Conservation (phyloP, 2,113 vertebrate genomes). For the Montifringilla adamsi region DNA sequence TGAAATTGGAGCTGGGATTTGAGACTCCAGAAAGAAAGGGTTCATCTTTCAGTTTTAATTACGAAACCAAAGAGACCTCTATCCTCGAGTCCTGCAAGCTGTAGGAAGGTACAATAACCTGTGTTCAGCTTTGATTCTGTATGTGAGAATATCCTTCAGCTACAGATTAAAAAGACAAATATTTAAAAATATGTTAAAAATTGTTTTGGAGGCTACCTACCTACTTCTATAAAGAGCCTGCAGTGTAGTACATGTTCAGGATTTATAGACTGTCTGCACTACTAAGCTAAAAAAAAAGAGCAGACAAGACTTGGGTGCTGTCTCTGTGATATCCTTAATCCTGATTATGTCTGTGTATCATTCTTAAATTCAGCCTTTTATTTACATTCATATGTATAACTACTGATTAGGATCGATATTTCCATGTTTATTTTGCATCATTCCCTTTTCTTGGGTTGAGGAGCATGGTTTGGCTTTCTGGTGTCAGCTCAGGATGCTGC, state of each 20-base stretch:
- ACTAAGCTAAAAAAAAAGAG: neutral
- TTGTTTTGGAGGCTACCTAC: neutral
- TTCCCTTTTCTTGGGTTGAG: neutral
- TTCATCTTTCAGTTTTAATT: slow-evolving; percentile 69
- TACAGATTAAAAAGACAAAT: neutral
- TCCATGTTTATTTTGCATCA: neutral
- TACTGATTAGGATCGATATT: neutral
- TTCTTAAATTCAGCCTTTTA: neutral
- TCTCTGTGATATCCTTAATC: neutral
- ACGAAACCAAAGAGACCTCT: slow-evolving; percentile 53
- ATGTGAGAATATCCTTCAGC: slow-evolving; percentile 40
- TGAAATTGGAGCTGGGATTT: slow-evolving; percentile 70
- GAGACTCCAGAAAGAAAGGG: slow-evolving; percentile 34
- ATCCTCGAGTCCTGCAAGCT: slow-evolving; percentile 5
- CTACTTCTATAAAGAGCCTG: neutral
- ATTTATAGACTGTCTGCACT: neutral
- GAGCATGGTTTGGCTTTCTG: neutral
- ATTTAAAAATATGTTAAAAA: neutral
- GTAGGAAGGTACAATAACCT: slow-evolving; percentile 27
- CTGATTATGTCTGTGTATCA: neutral
- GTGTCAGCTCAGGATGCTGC: neutral
- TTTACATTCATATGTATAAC: neutral
- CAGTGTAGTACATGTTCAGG: neutral
- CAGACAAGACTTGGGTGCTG: neutral
- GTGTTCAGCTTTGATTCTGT: slow-evolving; percentile 36